Percentiles rank a stretch among this genome's conserved stretches.
These are phyloP conservation scores for Calyptommatus sinebrachiatus DNA, from an alignment of 2,113 vertebrate species.

Conservation along the genomic window DNA sequence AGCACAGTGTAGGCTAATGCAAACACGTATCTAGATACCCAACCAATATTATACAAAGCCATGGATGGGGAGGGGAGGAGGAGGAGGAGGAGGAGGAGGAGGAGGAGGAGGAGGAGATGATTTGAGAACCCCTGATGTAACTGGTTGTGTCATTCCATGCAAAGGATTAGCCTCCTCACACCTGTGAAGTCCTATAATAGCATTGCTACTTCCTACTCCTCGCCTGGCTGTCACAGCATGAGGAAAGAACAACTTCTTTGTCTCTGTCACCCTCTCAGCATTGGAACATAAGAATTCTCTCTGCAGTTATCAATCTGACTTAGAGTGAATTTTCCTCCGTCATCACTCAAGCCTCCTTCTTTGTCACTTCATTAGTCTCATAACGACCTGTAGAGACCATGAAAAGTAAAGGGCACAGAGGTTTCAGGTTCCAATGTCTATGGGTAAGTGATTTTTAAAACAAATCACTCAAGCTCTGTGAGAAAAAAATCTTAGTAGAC, in stretches of 20 bases:
- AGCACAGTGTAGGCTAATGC: too few species aligned
- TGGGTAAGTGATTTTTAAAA: conserved; percentile 17
- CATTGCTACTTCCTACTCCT: not conserved
- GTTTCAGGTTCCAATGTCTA: fast-evolving
- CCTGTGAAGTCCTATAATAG: not conserved
- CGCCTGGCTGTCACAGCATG: fast-evolving
- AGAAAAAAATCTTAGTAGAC: not conserved
- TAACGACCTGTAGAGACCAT: not conserved
- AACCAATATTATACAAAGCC: not conserved
- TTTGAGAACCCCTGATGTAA: not conserved
- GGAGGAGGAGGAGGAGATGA: too few species aligned
- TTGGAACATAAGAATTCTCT: not conserved
- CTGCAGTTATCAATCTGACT: not conserved
- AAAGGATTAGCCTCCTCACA: not conserved
- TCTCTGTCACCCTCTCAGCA: fast-evolving
- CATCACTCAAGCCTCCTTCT: not conserved
- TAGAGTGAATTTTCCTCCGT: not conserved
- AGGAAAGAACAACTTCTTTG: not conserved
- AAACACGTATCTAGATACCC: not conserved
- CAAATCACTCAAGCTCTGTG: not conserved
- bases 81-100: not conserved
- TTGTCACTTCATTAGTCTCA: conserved; percentile 32
- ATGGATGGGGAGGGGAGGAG: not conserved
- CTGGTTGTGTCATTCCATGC: not conserved
- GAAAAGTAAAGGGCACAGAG: not conserved